phyloP scores from a whole-genome alignment of 2,888 invertebrate genomes.

The Drosophila peninsularis region DNA sequence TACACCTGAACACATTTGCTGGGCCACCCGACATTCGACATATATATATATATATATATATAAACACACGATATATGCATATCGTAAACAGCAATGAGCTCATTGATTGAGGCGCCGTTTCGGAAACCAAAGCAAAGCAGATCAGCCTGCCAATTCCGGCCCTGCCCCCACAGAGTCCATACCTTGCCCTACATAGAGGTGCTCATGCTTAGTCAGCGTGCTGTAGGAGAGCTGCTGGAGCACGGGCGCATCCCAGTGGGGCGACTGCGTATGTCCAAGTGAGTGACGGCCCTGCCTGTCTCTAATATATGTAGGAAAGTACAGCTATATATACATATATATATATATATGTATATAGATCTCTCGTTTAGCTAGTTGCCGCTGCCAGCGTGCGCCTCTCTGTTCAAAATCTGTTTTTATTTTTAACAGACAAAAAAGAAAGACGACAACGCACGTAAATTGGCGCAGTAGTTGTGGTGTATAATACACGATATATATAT shows the following conservation, averaged over 20 bases:
- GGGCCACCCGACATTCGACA: conserved; percentile 18
- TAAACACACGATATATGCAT: conserved; percentile 12
- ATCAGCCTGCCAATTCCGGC: conserved; percentile 20
- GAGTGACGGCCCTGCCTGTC: conserved; percentile 50
- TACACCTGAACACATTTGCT: conserved; percentile 32
- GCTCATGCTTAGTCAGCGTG: neutral
- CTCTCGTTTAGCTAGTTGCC: conserved; percentile 33
- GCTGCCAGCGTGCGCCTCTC: conserved; percentile 41
- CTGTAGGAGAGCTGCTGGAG: conserved; percentile 40
- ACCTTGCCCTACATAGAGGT: conserved; percentile 56
- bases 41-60: conserved; percentile 12
- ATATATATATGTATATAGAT: conserved; percentile 30
- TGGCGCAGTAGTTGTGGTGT: conserved; percentile 64
- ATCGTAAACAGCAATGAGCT: conserved; percentile 69
- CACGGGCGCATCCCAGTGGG: conserved; percentile 8
- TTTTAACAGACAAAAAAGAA: conserved; percentile 61
- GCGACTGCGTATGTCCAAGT: conserved; percentile 28
- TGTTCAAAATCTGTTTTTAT: conserved; percentile 71
- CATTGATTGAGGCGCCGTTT: conserved; percentile 55
- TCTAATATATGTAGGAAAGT: conserved; percentile 22
- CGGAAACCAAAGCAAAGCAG: neutral
- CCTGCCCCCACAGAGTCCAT: conserved; percentile 18
- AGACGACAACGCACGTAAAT: conserved; percentile 70
- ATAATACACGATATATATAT: conserved; percentile 55
- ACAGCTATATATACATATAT: conserved; percentile 22